A percentile compares a stretch with the other conserved stretches of the same genome.
phyloP scores from a whole-genome alignment of 2,888 invertebrate species.

The Odontocerum albicorne region DNA sequence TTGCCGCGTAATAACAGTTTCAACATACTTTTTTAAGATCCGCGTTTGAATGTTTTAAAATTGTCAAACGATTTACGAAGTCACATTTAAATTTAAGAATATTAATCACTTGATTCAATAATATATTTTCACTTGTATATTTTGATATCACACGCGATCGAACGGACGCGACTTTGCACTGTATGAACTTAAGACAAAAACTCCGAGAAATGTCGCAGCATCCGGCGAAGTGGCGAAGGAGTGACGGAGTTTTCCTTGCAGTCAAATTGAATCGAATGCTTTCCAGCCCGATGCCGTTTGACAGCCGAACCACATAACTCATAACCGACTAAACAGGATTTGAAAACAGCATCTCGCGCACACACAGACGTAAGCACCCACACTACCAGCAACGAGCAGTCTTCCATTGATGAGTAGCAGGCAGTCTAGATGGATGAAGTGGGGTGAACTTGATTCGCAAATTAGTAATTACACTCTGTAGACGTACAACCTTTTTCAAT shows the following conservation, averaged over 20 bases:
- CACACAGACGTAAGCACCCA: slow-evolving; percentile 9
- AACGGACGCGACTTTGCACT: too few relatives aligned
- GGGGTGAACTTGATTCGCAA: slow-evolving; percentile 34
- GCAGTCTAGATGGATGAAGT: slow-evolving; percentile 15
- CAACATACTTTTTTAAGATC: too few relatives aligned
- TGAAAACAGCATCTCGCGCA: slow-evolving; percentile 21
- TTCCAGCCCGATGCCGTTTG: slow-evolving; percentile 14
- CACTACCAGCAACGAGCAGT: slow-evolving; percentile 12
- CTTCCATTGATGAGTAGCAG: slow-evolving; percentile 16
- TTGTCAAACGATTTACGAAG: too few relatives aligned
- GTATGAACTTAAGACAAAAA: too few relatives aligned
- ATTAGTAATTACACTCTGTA: slow-evolving; percentile 28
- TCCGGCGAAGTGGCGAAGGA: too few relatives aligned
- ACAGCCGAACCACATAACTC: slow-evolving; percentile 30
- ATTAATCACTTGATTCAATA: too few relatives aligned
- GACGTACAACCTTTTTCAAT: slow-evolving; percentile 18
- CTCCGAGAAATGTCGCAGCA: too few relatives aligned
- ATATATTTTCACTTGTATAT: too few relatives aligned
- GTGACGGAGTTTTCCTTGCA: neutral
- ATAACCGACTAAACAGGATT: slow-evolving; percentile 33
- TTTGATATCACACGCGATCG: too few relatives aligned
- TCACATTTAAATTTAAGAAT: too few relatives aligned
- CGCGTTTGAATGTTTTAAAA: too few relatives aligned
- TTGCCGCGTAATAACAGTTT: too few relatives aligned
- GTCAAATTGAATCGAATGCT: slow-evolving; percentile 14